Evolutionary conservation across 2,113 vertebrate genomes (phyloP).

Genomic region (Chaetodon auriga): DNA sequence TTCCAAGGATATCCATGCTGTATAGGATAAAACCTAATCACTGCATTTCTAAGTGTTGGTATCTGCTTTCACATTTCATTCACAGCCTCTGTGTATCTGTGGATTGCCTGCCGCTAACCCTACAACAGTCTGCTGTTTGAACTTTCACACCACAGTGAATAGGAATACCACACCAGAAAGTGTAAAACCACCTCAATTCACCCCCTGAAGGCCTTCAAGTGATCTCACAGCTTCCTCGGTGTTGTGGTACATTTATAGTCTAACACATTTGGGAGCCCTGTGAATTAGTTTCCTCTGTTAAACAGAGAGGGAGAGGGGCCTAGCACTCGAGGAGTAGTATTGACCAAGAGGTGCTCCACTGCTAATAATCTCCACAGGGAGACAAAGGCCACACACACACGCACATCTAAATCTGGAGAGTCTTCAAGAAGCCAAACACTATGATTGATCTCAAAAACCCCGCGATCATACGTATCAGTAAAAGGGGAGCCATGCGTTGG

Average conservation of each 20-base stretch:
- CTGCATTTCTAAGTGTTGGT: neutral
- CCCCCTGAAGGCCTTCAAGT: slow-evolving; percentile 41
- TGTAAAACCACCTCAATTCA: slow-evolving; percentile 57
- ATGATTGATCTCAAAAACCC: slow-evolving; percentile 47
- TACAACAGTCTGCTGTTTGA: slow-evolving; percentile 35
- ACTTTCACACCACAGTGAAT: slow-evolving; percentile 43
- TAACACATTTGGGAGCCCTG: slow-evolving; percentile 49
- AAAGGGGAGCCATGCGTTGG: neutral
- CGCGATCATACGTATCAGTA: slow-evolving; percentile 6
- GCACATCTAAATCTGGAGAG: neutral
- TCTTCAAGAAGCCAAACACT: slow-evolving; percentile 33
- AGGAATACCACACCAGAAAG: slow-evolving; percentile 54
- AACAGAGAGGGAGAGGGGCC: neutral
- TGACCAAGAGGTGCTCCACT: slow-evolving; percentile 55
- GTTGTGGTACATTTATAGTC: slow-evolving; percentile 59
- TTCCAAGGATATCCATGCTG: slow-evolving; percentile 11
- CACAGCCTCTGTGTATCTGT: slow-evolving; percentile 4
- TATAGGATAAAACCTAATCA: slow-evolving; percentile 22
- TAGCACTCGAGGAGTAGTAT: slow-evolving; percentile 40
- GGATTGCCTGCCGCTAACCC: slow-evolving; percentile 18
- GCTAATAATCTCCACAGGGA: slow-evolving; percentile 72
- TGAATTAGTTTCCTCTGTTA: slow-evolving; percentile 63
- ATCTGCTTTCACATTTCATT: slow-evolving; percentile 44
- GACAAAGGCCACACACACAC: slow-evolving; percentile 23
- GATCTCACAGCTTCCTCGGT: slow-evolving; percentile 54